Conservation (phyloP, 2,888 invertebrate species). For the Abrostola tripartita region DNA sequence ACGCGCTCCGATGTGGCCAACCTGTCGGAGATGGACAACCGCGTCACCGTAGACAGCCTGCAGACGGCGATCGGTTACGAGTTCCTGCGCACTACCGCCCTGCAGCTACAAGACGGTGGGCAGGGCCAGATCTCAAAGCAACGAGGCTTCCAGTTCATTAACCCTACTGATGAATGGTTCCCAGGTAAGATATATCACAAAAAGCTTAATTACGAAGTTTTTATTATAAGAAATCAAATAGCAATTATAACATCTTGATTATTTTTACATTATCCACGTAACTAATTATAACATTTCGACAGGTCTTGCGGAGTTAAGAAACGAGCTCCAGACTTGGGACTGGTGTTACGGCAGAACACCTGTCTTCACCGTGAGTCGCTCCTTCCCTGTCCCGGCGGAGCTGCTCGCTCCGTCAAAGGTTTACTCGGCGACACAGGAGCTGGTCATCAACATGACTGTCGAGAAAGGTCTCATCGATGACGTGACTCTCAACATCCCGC, state of each 20-base stretch:
- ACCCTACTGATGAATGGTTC: constrained; percentile 96
- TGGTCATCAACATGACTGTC: constrained; percentile 90
- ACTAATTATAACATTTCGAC: constrained; percentile 30
- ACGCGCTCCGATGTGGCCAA: constrained; percentile 94
- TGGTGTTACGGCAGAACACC: constrained; percentile 97
- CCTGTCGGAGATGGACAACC: constrained; percentile 92
- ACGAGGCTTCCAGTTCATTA: constrained; percentile 94
- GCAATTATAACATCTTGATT: not conserved
- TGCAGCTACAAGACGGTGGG: constrained; percentile 91
- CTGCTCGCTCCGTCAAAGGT: constrained; percentile 80
- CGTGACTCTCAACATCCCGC: constrained; percentile 90
- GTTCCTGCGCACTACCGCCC: constrained; percentile 92
- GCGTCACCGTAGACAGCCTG: constrained; percentile 91
- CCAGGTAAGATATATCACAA: constrained; percentile 88
- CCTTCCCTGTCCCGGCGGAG: constrained; percentile 89
- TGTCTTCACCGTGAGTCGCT: constrained; percentile 92
- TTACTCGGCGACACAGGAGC: constrained; percentile 81
- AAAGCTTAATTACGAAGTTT: not conserved
- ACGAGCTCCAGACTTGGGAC: constrained; percentile 93
- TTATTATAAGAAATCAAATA: constrained; percentile 7
- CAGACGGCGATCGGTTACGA: constrained; percentile 94
- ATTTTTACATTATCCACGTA: not conserved
- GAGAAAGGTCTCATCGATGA: constrained; percentile 90
- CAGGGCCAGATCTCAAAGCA: constrained; percentile 91
- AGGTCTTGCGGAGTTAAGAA: constrained; percentile 92